Base-by-base conservation (phyloP, 2,888 invertebrate species). In the Heteromyza rotundicornis region DNA sequence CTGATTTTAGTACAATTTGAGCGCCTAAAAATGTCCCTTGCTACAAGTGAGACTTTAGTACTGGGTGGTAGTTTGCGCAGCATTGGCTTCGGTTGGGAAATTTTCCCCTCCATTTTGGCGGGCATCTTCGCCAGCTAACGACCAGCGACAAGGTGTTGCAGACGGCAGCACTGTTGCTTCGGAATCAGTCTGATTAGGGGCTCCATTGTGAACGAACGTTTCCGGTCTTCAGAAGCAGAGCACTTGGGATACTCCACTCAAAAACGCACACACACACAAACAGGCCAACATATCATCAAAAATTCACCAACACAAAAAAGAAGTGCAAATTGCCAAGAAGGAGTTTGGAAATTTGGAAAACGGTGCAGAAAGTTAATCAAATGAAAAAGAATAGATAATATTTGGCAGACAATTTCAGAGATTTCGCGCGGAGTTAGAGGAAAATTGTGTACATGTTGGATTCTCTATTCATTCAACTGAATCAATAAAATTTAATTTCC, bases 191-290 rank as follows among this genome's bases (percentile, higher is more conserved):
- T 67, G 63, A 65, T 67, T 63, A 67, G 67, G 63, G 67, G 63
- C 67, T 67, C 67, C 65, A 67, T 63, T 63, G 65, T 63, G 67
- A 63, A 63, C 64, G 67, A 65, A 67, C 65, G 67, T 67, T 67
- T 65, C 63, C 67, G 63, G 67, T 62, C 62, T 59, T 65, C 60
- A n/a, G 57, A 57, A 59, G 60, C 62, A 62, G 24, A 59, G n/a
- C n/a, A n/a, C n/a, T n/a, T n/a, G n/a, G n/a, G n/a, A n/a, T n/a
- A 32, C 7, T 32, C 32, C 5, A 47, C 19, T 8, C 7, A 8
- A 17, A 47, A 17, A 47, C 19, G 14, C 7, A 8, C 19, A 32
- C 32, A 32, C 5, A 8, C 32, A 32, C 32, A 32, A 12, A 8
- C 32, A 8, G n/a, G n/a, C 32, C 5, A 5, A 32, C 32, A 32